Evolutionary conservation across 1,140 invertebrate species (phyloP), one percentile per base, ranked within the genome.

Genomic region (Drosophila ficusphila): DNA sequence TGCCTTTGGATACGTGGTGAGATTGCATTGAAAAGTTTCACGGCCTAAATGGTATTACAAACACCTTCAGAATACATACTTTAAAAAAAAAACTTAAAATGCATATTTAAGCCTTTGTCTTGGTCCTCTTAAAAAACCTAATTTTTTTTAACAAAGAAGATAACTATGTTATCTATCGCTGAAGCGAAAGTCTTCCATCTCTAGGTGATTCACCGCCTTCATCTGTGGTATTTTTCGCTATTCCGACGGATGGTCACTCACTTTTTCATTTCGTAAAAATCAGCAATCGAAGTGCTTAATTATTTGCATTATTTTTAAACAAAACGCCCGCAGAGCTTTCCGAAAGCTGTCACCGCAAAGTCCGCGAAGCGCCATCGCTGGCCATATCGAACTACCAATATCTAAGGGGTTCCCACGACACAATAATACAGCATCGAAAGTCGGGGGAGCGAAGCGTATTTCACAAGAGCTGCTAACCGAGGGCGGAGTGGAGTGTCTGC

Each of bases 221-320:
- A 41, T 41, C 23, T 21, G 1, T 34, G 44, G 60, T 33, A 46
- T 46, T 47, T 16, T 7, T 2, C 1, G 11, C 7, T 14, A n/a
- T 18, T 27, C 2, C 1, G 0, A 2, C 9, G 46, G 14, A n/a
- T 6, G 60, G 64, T 33, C 64, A 68, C 48, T 70, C 48, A 39
- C 67, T 72, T 73, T 73, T 73, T 73, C 68, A 73, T 73, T 73
- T 73, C 70, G 34, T 73, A 42, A 62, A 62, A 46, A 31, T 71
- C 67, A 38, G 70, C 36, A 72, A 73, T 73, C 67, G 12, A 69
- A 68, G 69, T 70, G 69, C 54, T 73, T 73, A 72, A 73, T 72
- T 73, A 73, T 73, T 73, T 73, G 70, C 70, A 73, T 73, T 73
- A 73, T 73, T 73, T 73, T 72, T 31, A 53, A 72, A 18, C 19